Evolutionary conservation across 2,888 invertebrate species (phyloP), one percentile per base, ranked within the genome.

Genomic region (Lobophora halterata): DNA sequence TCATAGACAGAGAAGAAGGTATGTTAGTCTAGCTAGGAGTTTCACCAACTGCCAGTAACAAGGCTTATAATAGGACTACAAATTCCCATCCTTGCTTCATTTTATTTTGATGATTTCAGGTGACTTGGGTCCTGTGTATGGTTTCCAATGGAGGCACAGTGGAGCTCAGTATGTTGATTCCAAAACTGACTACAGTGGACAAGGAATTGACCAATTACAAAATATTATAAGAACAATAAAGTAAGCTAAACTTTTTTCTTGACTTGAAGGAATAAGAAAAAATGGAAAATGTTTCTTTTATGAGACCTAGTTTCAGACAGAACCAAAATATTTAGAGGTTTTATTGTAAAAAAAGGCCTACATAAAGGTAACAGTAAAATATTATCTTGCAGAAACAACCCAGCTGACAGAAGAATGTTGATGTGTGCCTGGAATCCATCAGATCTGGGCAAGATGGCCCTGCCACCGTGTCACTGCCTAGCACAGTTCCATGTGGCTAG

Each of bases 131-230:
- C 99, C 99, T 0, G 92, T 99, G 1, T 99, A 99, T 86, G 99
- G 98, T 0, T 99, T 99, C 68, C 99, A 99, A 72, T 99, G 99
- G 99, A 91, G 98, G 39, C 98, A 99, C 71, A 98, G 93, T 83
- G 99, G 99, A 8, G 98, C 98, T 0, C 85, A 94, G 58, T 99
- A 99, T 74, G 81, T 89, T 27, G 91, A 93, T 55, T 94, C 95
- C 88, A 89, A 93, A 51, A 89, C 93, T 9, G 93, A 98, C 76
- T 99, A 99, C 67, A 89, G 83, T 1, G 93, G 92, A 37, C 77
- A 91, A 81, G 99, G 99, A n/a, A 88, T 97, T 18, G 98, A 99
- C 78, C 98, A 99, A 75, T 79, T 99, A 13, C 83, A 90, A 47
- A 89, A 92, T 52, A 89, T 98, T 6, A 97, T 99, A 48, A 69